Percentiles rank a stretch among this genome's conserved stretches.
phyloP scores from a whole-genome alignment of 2,797 vertebrate genomes.

The Acanthiza pusilla region DNA sequence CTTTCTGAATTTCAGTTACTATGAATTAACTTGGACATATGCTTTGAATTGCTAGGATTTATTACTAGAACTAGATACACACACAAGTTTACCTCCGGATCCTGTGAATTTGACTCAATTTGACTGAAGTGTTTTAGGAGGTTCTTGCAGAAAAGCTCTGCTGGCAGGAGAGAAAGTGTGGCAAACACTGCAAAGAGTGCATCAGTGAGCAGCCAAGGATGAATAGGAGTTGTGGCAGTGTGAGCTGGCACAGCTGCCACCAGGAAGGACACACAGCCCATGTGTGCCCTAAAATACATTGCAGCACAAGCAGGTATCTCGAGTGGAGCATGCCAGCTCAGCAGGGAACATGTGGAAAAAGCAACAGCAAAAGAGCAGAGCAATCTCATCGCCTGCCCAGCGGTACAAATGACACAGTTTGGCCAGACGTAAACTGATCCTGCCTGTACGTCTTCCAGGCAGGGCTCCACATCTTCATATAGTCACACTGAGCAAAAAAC shows the following conservation, averaged over 20 bases:
- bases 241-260: not conserved
- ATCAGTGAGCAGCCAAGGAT: not conserved
- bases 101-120: not conserved
- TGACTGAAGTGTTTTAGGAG: not conserved
- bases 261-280: not conserved
- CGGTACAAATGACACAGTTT: not conserved
- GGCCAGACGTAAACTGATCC: not conserved
- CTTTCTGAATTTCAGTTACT: not conserved
- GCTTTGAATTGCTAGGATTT: not conserved
- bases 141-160: not conserved
- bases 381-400: not conserved
- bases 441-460: not conserved
- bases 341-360: not conserved
- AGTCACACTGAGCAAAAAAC: not conserved
- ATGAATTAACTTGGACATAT: not conserved
- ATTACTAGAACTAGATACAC: not conserved
- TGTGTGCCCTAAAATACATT: not conserved
- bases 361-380: not conserved
- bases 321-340: not conserved
- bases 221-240: not conserved
- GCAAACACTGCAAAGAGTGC: not conserved
- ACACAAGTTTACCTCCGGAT: not conserved
- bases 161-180: not conserved
- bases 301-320: not conserved
- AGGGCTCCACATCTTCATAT: not conserved